A percentile compares a stretch with the other conserved stretches of the same genome.
phyloP scores from a whole-genome alignment of 1,140 invertebrate species.

The Caenorhabditis elegans region DNA sequence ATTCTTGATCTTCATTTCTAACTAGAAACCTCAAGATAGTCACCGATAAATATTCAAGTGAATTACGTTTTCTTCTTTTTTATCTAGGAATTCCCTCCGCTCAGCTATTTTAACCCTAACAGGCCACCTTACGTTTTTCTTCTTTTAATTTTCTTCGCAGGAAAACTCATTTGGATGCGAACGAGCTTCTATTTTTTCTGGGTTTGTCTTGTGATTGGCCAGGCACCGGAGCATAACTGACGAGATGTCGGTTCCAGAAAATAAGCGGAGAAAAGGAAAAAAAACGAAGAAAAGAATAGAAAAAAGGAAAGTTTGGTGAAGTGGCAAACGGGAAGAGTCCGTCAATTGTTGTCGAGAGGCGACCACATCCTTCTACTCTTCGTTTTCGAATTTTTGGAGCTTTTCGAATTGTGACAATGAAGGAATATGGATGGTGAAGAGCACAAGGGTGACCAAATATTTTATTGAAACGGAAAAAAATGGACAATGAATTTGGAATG shows the following conservation, averaged over 20 bases:
- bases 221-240: background rate
- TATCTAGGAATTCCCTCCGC: background rate
- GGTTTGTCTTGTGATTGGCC: background rate
- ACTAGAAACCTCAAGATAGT: background rate
- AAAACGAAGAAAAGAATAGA: background rate
- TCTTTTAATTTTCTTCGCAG: background rate
- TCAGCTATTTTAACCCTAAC: background rate
- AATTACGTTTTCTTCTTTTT: background rate
- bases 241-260: background rate
- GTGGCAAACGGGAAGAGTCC: slow-evolving; percentile 25
- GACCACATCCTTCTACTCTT: background rate
- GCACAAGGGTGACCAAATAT: slow-evolving; percentile 24
- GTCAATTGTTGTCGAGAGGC: slow-evolving; percentile 28
- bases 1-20: background rate
- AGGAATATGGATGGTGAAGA: background rate
- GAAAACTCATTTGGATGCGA: background rate
- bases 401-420: slow-evolving; percentile 25
- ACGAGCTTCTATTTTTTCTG: background rate
- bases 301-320: slow-evolving; percentile 27
- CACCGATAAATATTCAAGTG: slow-evolving; percentile 8
- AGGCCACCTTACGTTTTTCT: background rate
- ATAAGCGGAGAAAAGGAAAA: background rate
- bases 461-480: background rate
- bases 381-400: background rate
- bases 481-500: background rate